Conservation (phyloP, 1,140 invertebrate species). For the Drosophila littoralis region DNA sequence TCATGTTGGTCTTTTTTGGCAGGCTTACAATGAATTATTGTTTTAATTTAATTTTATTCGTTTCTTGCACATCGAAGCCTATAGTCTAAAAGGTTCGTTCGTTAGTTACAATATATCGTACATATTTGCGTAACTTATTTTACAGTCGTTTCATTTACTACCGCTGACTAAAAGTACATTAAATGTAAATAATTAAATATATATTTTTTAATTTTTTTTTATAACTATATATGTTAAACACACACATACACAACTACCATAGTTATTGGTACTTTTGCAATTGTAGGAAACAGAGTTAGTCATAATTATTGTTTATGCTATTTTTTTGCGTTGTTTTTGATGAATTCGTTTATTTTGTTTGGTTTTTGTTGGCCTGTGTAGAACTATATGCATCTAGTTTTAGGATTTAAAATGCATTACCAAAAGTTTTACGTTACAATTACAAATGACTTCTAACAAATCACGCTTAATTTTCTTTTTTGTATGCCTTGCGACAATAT, state of each 20-base stretch:
- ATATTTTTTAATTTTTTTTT: slow-evolving; percentile 53
- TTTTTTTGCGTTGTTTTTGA: slow-evolving; percentile 50
- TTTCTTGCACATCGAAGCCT: slow-evolving; percentile 80
- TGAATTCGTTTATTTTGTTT: slow-evolving; percentile 37
- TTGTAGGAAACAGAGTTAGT: slow-evolving; percentile 81
- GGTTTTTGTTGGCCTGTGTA: slow-evolving; percentile 28
- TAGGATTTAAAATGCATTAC: slow-evolving; percentile 79
- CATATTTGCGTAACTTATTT: slow-evolving; percentile 70
- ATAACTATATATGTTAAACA: slow-evolving; percentile 37
- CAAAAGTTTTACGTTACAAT: slow-evolving; percentile 68
- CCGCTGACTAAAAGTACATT: slow-evolving; percentile 55
- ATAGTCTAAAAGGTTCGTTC: slow-evolving; percentile 77
- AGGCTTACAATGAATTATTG: slow-evolving; percentile 26
- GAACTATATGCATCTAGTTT: slow-evolving; percentile 45
- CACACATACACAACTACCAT: slow-evolving; percentile 73
- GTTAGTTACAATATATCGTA: slow-evolving; percentile 67
- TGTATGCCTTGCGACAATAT: slow-evolving; percentile 70
- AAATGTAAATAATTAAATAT: slow-evolving; percentile 69
- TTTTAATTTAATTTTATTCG: slow-evolving; percentile 75
- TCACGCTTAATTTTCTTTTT: slow-evolving; percentile 56
- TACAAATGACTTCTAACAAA: slow-evolving; percentile 73
- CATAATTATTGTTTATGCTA: slow-evolving; percentile 78
- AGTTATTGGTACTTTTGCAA: slow-evolving; percentile 80
- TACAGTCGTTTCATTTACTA: slow-evolving; percentile 78
- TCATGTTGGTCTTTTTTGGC: too few relatives aligned